Evolutionary conservation across 2,113 vertebrate genomes (phyloP).

Genomic region (Seriola aureovittata): DNA sequence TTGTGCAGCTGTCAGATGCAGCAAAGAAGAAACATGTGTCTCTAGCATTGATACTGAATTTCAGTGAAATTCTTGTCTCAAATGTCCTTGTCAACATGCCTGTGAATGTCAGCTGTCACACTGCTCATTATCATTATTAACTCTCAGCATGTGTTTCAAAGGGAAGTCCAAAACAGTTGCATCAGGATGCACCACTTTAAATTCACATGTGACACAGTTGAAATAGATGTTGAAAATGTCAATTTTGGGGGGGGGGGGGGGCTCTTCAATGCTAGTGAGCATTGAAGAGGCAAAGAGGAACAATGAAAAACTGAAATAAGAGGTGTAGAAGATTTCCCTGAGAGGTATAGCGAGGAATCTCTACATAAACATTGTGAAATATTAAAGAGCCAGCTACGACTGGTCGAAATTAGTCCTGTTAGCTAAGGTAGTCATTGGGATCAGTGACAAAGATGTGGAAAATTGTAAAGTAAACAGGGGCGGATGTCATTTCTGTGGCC

Average conservation of each 20-base stretch:
- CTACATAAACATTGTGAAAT: background rate
- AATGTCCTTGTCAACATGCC: background rate
- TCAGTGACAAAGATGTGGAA: background rate
- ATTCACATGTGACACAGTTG: slow-evolving; percentile 6
- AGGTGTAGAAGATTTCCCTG: background rate
- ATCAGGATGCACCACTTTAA: slow-evolving; percentile 12
- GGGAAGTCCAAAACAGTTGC: background rate
- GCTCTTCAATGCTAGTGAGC: too few species aligned
- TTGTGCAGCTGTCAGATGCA: slow-evolving; percentile 57
- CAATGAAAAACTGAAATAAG: too few species aligned
- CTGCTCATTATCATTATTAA: background rate
- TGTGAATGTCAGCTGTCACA: slow-evolving; percentile 32
- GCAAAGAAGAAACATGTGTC: slow-evolving; percentile 20
- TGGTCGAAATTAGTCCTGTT: background rate
- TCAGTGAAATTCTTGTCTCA: background rate
- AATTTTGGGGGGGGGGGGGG: background rate
- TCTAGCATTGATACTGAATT: slow-evolving; percentile 11
- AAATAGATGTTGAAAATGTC: background rate
- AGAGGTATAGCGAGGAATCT: background rate
- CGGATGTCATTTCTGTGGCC: background rate
- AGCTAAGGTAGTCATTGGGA: background rate
- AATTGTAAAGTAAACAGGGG: background rate
- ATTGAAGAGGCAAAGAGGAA: too few species aligned
- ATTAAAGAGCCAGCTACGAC: too few species aligned
- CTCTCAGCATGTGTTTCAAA: background rate